Conservation (phyloP, 2,113 vertebrate species). For the Ifrita kowaldi region DNA sequence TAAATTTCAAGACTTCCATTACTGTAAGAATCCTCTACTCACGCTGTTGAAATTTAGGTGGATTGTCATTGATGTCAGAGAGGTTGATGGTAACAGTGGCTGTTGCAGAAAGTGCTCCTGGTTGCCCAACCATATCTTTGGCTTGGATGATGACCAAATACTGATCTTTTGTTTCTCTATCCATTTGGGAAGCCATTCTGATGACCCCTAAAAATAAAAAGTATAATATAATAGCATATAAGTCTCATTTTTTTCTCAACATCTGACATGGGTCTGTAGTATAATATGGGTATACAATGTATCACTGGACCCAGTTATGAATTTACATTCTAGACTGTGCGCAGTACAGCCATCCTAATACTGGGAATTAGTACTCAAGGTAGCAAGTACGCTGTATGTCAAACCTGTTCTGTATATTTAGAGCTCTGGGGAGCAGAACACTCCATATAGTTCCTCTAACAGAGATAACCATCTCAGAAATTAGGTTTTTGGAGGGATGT, state of each 20-base stretch:
- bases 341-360: not conserved
- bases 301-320: not conserved
- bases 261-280: not conserved
- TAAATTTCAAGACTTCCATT: not conserved
- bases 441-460: not conserved
- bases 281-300: not conserved
- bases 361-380: not conserved
- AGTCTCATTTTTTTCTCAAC: not conserved
- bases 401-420: not conserved
- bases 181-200: slow-evolving; percentile 86
- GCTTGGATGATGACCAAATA: slow-evolving; percentile 89
- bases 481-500: not conserved
- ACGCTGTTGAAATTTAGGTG: slow-evolving; percentile 90
- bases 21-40: slow-evolving; percentile 63
- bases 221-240: not conserved
- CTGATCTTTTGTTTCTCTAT: slow-evolving; percentile 87
- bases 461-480: not conserved
- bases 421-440: not conserved
- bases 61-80: slow-evolving; percentile 93
- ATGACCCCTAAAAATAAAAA: slow-evolving; percentile 79
- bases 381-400: fast-evolving
- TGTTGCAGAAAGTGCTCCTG: slow-evolving; percentile 82
- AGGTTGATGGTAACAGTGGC: slow-evolving; percentile 88
- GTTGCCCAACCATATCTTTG: slow-evolving; percentile 88
- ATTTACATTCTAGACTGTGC: not conserved